phyloP scores from a whole-genome alignment of 2,113 vertebrate species.

The Apteryx owenii region DNA sequence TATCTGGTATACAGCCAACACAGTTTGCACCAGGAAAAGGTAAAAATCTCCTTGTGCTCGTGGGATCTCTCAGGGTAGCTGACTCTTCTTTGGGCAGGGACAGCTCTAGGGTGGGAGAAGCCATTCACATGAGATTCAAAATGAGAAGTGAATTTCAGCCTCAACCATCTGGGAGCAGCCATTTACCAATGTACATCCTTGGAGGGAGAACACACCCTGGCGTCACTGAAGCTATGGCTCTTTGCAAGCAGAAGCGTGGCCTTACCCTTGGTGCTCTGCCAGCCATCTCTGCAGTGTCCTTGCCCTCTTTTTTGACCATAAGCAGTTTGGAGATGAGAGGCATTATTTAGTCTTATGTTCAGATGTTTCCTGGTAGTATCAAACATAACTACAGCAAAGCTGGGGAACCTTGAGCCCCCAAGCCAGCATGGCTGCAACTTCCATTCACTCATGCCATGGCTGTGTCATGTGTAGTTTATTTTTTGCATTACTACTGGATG shows the following conservation, averaged over 20 bases:
- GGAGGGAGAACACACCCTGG: neutral
- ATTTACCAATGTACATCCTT: neutral
- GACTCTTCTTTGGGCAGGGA: neutral
- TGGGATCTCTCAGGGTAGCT: neutral
- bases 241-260: neutral
- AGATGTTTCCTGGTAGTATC: neutral
- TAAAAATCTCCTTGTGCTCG: neutral
- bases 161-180: neutral
- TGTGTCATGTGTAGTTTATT: neutral
- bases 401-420: neutral
- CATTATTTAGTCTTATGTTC: neutral
- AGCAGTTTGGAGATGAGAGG: neutral
- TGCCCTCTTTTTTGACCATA: neutral
- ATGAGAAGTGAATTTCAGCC: neutral
- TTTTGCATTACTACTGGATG: neutral
- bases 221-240: neutral
- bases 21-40: neutral
- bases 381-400: neutral
- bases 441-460: rapidly evolving
- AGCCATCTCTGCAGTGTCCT: neutral
- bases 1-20: neutral
- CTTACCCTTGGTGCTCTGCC: neutral
- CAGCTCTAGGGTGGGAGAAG: neutral
- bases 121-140: neutral
- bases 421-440: rapidly evolving